phyloP scores from a whole-genome alignment of 2,113 vertebrate genomes.

The Zosterops pallidus region DNA sequence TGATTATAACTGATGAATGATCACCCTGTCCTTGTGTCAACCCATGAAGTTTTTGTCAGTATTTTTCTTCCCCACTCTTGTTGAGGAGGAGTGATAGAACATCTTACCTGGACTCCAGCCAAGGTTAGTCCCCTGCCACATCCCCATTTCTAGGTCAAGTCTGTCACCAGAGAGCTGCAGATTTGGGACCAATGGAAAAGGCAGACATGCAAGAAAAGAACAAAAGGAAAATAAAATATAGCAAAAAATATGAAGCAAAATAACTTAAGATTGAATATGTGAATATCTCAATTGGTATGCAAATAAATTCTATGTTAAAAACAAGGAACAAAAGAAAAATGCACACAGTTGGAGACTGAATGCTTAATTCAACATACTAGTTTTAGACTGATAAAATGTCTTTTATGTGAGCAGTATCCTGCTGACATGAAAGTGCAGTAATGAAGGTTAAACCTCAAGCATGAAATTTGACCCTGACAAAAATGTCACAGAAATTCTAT shows the following conservation, averaged over 20 bases:
- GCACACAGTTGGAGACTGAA: neutral
- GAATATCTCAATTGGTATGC: neutral
- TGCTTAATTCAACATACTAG: constrained; percentile 5
- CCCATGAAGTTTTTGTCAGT: neutral
- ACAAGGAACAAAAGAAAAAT: neutral
- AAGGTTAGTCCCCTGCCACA: neutral
- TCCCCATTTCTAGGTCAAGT: neutral
- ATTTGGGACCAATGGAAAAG: neutral
- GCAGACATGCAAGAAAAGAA: neutral
- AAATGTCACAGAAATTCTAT: neutral
- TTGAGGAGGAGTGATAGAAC: neutral
- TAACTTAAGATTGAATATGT: neutral
- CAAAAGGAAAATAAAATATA: neutral
- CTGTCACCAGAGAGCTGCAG: neutral
- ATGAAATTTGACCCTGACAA: neutral
- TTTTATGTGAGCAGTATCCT: neutral
- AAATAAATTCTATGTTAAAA: constrained; percentile 11
- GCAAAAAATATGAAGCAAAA: neutral
- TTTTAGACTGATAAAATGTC: neutral
- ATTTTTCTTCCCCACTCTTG: neutral
- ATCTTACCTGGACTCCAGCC: neutral
- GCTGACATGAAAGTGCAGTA: neutral
- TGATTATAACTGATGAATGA: neutral
- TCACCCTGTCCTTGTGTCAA: neutral
- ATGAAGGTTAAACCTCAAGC: neutral